These are phyloP conservation scores for Emydoidea blandingii DNA, from an alignment of 2,797 vertebrate species.

Conservation along the genomic window DNA sequence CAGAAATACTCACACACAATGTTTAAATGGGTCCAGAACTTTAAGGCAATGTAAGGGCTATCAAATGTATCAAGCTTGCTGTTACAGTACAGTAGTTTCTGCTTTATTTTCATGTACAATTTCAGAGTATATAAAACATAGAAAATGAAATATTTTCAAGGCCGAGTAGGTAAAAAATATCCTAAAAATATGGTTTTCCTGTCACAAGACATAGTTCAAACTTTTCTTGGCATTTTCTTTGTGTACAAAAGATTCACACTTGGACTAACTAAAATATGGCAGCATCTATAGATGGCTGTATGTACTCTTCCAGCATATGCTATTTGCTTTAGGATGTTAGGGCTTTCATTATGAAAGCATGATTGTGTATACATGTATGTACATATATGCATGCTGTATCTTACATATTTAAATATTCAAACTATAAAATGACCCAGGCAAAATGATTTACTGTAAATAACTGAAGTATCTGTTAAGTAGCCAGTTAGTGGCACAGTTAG, in stretches of 20 bases:
- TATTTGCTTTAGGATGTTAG: background rate
- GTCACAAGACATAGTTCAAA: slow-evolving; percentile 23
- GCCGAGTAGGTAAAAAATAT: slow-evolving; percentile 50
- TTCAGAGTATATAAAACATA: slow-evolving; percentile 75
- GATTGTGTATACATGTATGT: background rate
- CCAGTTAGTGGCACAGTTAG: background rate
- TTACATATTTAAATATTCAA: slow-evolving; percentile 13
- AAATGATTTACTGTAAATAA: background rate
- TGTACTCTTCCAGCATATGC: background rate
- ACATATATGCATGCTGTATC: background rate
- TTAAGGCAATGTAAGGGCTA: slow-evolving; percentile 1
- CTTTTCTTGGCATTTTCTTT: background rate
- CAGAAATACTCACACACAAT: slow-evolving; percentile 35
- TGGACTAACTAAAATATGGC: background rate
- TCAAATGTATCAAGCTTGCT: slow-evolving; percentile 17
- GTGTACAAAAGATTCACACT: background rate
- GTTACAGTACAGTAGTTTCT: slow-evolving; percentile 48
- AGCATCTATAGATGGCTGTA: background rate
- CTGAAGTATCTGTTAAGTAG: background rate
- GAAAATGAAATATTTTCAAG: slow-evolving; percentile 67
- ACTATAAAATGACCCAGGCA: background rate
- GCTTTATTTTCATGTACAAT: slow-evolving; percentile 78
- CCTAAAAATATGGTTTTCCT: slow-evolving; percentile 33
- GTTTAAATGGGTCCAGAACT: slow-evolving; percentile 24
- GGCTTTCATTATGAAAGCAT: background rate